A percentile compares a stretch with the other conserved stretches of the same genome.
Conservation (phyloP, 2,113 vertebrate species). For the Pteronura brasiliensis region DNA sequence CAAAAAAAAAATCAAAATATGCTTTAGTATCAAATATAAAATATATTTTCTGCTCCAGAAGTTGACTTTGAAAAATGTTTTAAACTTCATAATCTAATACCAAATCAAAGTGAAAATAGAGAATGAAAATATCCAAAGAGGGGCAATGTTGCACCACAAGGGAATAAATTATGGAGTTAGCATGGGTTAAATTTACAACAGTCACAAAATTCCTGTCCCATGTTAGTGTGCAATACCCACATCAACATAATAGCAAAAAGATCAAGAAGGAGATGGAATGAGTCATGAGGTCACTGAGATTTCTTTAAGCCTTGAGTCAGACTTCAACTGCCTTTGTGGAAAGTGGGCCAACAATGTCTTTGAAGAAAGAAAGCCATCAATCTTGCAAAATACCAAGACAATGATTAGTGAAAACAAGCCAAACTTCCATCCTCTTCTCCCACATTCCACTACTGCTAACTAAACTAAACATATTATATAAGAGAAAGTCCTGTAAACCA, state of each 20-base stretch:
- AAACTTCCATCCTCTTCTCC: slow-evolving; percentile 1
- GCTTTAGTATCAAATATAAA: not conserved
- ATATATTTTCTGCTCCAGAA: not conserved
- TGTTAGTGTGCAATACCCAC: not conserved
- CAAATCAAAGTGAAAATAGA: not conserved
- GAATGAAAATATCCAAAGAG: not conserved
- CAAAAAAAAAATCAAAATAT: not conserved
- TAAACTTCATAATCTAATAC: not conserved
- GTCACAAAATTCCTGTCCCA: not conserved
- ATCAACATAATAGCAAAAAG: not conserved
- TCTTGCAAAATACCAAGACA: slow-evolving; percentile 52
- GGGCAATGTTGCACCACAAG: not conserved
- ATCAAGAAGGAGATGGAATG: not conserved
- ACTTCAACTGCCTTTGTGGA: slow-evolving; percentile 49
- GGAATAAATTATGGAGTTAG: not conserved
- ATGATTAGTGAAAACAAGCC: slow-evolving; percentile 38
- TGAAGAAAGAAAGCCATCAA: slow-evolving; percentile 46
- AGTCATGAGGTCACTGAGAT: slow-evolving; percentile 21
- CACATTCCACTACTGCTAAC: not conserved
- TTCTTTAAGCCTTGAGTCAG: slow-evolving; percentile 26
- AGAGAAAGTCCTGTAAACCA: slow-evolving; percentile 12
- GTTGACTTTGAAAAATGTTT: not conserved
- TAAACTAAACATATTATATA: slow-evolving; percentile 23
- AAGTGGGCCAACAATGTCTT: slow-evolving; percentile 36
- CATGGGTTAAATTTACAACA: not conserved